A percentile compares a stretch with the other conserved stretches of the same genome.
Evolutionary conservation across 2,888 invertebrate species (phyloP).

Genomic region (Chesias legatella): DNA sequence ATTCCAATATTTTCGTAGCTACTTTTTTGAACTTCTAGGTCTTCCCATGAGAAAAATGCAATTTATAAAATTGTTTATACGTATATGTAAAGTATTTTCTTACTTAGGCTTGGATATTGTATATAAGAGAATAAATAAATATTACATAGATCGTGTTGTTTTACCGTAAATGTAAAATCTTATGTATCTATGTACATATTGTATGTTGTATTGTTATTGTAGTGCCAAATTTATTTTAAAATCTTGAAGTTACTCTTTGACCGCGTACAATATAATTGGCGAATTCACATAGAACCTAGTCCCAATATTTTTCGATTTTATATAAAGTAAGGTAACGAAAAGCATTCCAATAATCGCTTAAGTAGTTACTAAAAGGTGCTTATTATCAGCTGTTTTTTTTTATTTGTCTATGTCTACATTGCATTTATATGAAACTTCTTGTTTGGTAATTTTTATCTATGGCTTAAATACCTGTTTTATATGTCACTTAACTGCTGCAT

Average conservation of each 20-base stretch:
- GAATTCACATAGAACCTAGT: constrained; percentile 11
- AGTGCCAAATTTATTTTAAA: constrained; percentile 44
- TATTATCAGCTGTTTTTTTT: constrained; percentile 3
- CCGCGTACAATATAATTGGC: constrained; percentile 8
- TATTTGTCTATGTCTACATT: constrained; percentile 4
- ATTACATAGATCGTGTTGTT: constrained; percentile 32
- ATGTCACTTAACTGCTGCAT: not conserved
- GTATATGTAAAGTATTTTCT: constrained; percentile 1
- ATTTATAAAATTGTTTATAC: constrained; percentile 3
- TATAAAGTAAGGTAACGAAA: constrained; percentile 29
- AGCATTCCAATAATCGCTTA: constrained; percentile 38
- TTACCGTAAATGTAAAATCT: constrained; percentile 19
- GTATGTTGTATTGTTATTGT: constrained; percentile 18
- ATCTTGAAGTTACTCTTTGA: constrained; percentile 18
- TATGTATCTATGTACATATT: constrained; percentile 22
- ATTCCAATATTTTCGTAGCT: not conserved
- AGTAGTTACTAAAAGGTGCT: constrained; percentile 16
- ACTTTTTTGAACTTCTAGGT: constrained; percentile 3
- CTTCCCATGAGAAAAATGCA: constrained; percentile 5
- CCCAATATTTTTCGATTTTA: constrained; percentile 40
- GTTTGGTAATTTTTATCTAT: not conserved
- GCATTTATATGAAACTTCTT: constrained; percentile 5
- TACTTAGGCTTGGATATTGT: constrained; percentile 12
- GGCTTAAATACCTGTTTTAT: constrained; percentile 3
- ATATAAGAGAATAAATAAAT: constrained; percentile 23